Base-by-base conservation (phyloP, 2,888 invertebrate species). In the Drosophila formosana region DNA sequence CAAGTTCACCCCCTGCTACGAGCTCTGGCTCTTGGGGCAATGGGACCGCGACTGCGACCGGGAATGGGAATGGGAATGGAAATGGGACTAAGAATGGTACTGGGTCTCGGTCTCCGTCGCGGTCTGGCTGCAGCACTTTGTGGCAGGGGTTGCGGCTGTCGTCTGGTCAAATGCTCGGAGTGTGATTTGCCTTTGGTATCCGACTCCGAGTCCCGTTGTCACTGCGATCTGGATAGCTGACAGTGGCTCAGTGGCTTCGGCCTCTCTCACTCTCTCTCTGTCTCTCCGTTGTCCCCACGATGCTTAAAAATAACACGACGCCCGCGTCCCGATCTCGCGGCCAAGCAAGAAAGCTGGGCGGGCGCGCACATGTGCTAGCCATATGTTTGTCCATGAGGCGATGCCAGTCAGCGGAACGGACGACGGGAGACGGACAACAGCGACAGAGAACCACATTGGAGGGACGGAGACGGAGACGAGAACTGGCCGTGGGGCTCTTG, bases 311-410 rank as follows among this genome's bases (percentile, higher is more conserved):
- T 87, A 83, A 83, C 84, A 86, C 71, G 52, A 75, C 77, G 72
- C 70, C 79, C 79, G 78, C 78, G 72, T 60, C 63, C 56, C 61
- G 58, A 45, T 51, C 23, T 46, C 57, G 60, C 56, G 58, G 73
- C 57, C 58, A 43, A 72, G 62, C 62, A 50, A 46, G 55, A 67
- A 43, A 63, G 70, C 70, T 72, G 76, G 72, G 66, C 74, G 68
- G 80, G 72, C 69, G 45, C 58, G 51, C 68, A 72, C 86, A 86
- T 86, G 68, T 86, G 86, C 83, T 75, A 69, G 71, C 86, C 86
- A 86, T 78, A 86, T 86, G 86, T 88, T 89, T 78, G 89, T 89
- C 84, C 89, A 80, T 85, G 88, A 71, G 76, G 66, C 76, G 75
- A 71, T 66, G 75, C 79, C 87, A 80, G 68, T 61, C 68, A 65